Evolutionary conservation across 2,888 invertebrate species (phyloP).

Genomic region (Linnaemya tessellans): DNA sequence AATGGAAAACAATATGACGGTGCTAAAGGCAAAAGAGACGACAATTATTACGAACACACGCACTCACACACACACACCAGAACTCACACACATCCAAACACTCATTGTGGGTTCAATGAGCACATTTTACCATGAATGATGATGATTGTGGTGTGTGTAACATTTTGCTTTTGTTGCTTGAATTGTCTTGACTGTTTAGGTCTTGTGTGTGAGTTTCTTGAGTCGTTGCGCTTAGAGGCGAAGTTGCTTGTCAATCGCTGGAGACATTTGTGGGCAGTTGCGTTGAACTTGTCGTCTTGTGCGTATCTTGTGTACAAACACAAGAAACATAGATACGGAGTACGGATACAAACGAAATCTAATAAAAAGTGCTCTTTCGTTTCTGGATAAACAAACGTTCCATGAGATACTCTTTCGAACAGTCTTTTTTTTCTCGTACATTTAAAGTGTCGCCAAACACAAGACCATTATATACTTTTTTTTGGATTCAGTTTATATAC

Average conservation of each 20-base stretch:
- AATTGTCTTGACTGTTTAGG: conserved; percentile 19
- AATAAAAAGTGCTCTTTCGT: conserved; percentile 58
- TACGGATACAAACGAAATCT: conserved; percentile 48
- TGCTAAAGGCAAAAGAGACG: conserved; percentile 70
- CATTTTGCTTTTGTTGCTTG: conserved; percentile 41
- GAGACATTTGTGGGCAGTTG: conserved; percentile 81
- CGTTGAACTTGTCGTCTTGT: conserved; percentile 82
- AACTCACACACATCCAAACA: conserved; percentile 21
- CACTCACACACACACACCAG: conserved; percentile 52
- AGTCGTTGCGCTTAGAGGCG: conserved; percentile 71
- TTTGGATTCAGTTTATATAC: conserved; percentile 40
- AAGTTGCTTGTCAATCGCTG: conserved; percentile 73
- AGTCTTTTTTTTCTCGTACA: conserved; percentile 23
- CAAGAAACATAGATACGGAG: conserved; percentile 63
- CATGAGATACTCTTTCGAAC: conserved; percentile 57
- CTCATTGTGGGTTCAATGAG: conserved; percentile 27
- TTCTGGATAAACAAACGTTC: conserved; percentile 54
- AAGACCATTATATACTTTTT: conserved; percentile 30
- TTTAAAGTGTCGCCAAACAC: conserved; percentile 68
- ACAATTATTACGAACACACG: conserved; percentile 66
- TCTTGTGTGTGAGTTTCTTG: conserved; percentile 30
- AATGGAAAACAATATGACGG: conserved; percentile 23
- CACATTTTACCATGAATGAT: conserved; percentile 66
- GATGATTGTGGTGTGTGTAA: conserved; percentile 73
- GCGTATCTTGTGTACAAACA: conserved; percentile 75